These are phyloP conservation scores for Drosophila pseudotakahashii DNA, from an alignment of 2,888 invertebrate species.

Conservation along the genomic window DNA sequence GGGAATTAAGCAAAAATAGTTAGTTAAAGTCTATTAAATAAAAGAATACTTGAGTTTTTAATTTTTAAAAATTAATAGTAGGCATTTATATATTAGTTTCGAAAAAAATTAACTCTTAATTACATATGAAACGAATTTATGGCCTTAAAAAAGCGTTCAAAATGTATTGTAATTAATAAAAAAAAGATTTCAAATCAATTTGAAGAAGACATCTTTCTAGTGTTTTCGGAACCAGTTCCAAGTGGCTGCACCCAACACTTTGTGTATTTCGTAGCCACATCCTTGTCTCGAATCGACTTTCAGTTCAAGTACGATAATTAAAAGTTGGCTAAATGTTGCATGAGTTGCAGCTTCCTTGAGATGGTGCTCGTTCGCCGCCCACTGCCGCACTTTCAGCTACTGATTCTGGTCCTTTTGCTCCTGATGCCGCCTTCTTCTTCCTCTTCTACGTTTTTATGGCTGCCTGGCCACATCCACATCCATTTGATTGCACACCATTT, in stretches of 20 bases:
- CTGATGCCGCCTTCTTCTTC: neutral
- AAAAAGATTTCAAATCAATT: neutral
- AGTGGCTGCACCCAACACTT: conserved; percentile 3
- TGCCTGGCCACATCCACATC: conserved; percentile 33
- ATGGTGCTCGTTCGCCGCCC: conserved; percentile 13
- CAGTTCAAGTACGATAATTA: conserved; percentile 75
- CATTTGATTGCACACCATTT: conserved; percentile 79
- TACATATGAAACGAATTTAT: too few species aligned
- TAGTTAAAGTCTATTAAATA: too few species aligned
- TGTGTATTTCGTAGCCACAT: neutral
- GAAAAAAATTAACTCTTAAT: too few species aligned
- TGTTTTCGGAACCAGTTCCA: conserved; percentile 12
- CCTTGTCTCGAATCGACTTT: conserved; percentile 28
- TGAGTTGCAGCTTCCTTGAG: conserved; percentile 75
- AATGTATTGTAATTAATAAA: too few species aligned
- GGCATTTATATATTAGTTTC: too few species aligned
- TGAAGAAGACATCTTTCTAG: too few species aligned
- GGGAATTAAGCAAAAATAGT: too few species aligned
- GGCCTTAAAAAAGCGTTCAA: too few species aligned
- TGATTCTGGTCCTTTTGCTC: conserved; percentile 5
- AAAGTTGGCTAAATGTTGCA: conserved; percentile 79
- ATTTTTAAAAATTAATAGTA: too few species aligned
- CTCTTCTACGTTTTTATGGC: conserved; percentile 30
- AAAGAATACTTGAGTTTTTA: too few species aligned
- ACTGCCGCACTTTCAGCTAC: conserved; percentile 7